A percentile compares a stretch with the other conserved stretches of the same genome.
phyloP scores from a whole-genome alignment of 2,888 invertebrate genomes.

The Hirtodrosophila confusa region DNA sequence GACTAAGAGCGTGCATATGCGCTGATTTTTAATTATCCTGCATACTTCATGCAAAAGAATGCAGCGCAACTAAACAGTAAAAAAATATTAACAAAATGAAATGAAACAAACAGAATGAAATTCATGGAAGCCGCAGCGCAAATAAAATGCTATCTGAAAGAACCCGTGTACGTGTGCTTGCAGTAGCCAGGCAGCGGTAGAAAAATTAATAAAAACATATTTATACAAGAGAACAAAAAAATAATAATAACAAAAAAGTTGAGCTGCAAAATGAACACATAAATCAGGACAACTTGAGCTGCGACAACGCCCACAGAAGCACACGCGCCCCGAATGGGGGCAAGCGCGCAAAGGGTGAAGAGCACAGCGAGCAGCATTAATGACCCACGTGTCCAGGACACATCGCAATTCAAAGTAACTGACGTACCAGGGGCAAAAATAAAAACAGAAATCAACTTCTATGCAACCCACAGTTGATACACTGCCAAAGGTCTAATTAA shows the following conservation, averaged over 20 bases:
- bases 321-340: background rate
- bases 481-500: too few relatives aligned
- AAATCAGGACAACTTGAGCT: conserved; percentile 38
- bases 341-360: background rate
- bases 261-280: conserved; percentile 40
- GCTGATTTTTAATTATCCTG: conserved; percentile 57
- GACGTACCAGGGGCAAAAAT: background rate
- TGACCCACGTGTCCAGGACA: conserved; percentile 6
- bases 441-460: too few relatives aligned
- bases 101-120: background rate
- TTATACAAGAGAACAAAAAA: conserved; percentile 1
- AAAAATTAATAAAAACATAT: too few relatives aligned
- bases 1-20: conserved; percentile 6
- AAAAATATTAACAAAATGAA: background rate
- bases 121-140: conserved; percentile 10
- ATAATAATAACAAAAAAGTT: conserved; percentile 1
- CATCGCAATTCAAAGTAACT: background rate
- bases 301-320: conserved; percentile 10
- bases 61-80: background rate
- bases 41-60: conserved; percentile 18
- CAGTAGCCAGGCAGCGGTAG: too few relatives aligned
- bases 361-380: conserved; percentile 15
- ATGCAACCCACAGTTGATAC: too few relatives aligned
- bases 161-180: too few relatives aligned
- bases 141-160: conserved; percentile 10